Evolutionary conservation across 2,797 vertebrate species (phyloP).

Genomic region (Manis crassicaudata): DNA sequence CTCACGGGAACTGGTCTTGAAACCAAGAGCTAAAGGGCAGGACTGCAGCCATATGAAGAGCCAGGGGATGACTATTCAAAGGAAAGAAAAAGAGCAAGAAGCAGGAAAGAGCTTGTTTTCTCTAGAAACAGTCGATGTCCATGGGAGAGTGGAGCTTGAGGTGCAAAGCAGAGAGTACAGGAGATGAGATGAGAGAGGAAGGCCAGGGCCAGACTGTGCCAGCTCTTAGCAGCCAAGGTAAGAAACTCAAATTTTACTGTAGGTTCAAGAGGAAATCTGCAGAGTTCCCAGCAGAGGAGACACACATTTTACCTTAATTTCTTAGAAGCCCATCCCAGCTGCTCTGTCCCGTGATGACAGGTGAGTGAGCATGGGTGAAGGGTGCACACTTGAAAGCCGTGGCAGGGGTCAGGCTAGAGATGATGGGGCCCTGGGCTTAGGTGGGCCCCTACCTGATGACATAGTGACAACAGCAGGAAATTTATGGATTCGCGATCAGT

Average conservation of each 20-base stretch:
- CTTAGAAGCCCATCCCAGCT: neutral
- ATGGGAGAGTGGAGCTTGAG: neutral
- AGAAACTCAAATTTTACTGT: neutral
- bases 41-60: neutral
- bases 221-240: neutral
- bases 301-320: neutral
- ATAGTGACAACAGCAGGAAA: neutral
- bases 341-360: neutral
- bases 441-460: too few species aligned
- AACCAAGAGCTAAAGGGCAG: neutral
- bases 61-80: neutral
- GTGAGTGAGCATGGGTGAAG: neutral
- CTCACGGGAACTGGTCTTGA: neutral
- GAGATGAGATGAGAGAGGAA: neutral
- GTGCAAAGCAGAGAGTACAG: neutral
- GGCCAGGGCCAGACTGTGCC: fast-evolving
- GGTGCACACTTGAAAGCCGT: neutral
- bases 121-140: constrained; percentile 6
- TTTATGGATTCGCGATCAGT: neutral
- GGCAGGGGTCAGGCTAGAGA: neutral
- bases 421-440: neutral
- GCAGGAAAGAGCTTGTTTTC: neutral
- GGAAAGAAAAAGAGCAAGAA: neutral
- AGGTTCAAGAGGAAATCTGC: neutral
- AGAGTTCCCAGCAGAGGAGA: neutral